Base-by-base conservation (phyloP, 1,140 invertebrate genomes). In the Hycleus phaleratus region DNA sequence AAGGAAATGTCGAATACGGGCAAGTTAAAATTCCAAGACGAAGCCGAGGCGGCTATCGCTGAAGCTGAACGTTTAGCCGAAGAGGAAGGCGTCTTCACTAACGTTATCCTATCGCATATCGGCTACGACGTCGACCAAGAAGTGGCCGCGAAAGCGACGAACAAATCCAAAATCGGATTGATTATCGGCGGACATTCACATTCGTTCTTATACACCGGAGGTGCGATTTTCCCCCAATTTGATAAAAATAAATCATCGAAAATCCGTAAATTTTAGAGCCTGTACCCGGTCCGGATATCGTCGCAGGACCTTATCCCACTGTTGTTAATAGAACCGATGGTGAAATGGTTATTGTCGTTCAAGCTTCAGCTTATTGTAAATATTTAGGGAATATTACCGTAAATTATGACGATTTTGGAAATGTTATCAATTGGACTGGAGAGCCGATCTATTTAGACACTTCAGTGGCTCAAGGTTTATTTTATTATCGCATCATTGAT, bases 181-280 rank as follows among this genome's bases (percentile, higher is more conserved):
- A 88, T 95, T 54, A 87, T 95, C 26, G 91, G 91, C 6, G 88
- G 85, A 11, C 91, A 95, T 68, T 87, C 87, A 2, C 89, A 94
- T 66, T 87, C 68, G 3, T 67, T 70, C 52, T 48, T 70, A 8
- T 71, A 68, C 44, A 66, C 58, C n/a, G 62, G 64, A 53, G 49
- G 54, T 64, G 26, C 4, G 45, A 40, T 43, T 12, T 12, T 10
- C 11, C 4, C 32, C 32, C 7, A 7, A 32, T 26, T 32, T 32
- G 25, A 49, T 12, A 7, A 9, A 38, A 18, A 18, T 18, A 18
- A 18, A 18, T 18, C 38, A 38, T 6, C 48, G 26, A 49, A 26
- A 42, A 42, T 42, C 8, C 8, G 26, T 32, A 3, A 32, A 2
- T 32, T 32, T 32, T 32, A 52, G 51, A 53, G 38, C 51, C 51